Evolutionary conservation across 2,113 vertebrate species (phyloP).

Genomic region (Ondatra zibethicus): DNA sequence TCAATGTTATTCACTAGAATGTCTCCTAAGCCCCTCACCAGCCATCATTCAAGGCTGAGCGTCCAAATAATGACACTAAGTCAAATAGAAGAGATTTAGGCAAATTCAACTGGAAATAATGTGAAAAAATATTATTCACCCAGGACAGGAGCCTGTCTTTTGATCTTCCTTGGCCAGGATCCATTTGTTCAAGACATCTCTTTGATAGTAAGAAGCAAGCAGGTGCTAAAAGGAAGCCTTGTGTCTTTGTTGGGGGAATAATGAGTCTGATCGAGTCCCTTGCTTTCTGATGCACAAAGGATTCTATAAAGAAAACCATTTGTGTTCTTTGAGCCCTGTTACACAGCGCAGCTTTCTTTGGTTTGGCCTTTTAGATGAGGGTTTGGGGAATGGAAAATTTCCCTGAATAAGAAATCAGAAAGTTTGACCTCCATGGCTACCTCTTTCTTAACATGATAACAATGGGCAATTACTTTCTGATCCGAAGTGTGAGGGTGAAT

Average conservation of each 20-base stretch:
- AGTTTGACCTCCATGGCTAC: conserved; percentile 48
- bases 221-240: conserved; percentile 50
- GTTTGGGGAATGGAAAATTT: conserved; percentile 62
- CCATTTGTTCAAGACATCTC: conserved; percentile 19
- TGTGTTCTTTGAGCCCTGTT: conserved; percentile 56
- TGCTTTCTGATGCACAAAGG: conserved; percentile 69
- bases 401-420: conserved; percentile 78
- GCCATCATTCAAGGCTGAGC: conserved; percentile 66
- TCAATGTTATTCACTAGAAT: background rate
- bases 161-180: conserved; percentile 52
- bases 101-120: conserved; percentile 81
- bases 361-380: conserved; percentile 40
- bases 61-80: conserved; percentile 67
- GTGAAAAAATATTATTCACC: conserved; percentile 40
- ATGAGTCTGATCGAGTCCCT: conserved; percentile 69
- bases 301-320: conserved; percentile 63
- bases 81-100: conserved; percentile 76
- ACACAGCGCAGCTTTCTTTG: conserved; percentile 19
- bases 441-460: conserved; percentile 58
- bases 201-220: conserved; percentile 40
- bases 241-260: conserved; percentile 68
- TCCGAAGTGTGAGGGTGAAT: conserved; percentile 31
- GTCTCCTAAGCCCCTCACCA: conserved; percentile 43
- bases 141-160: conserved; percentile 34
- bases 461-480: conserved; percentile 71